Percentiles rank a stretch among this genome's conserved stretches.
These are phyloP conservation scores for Semotilus atromaculatus DNA, from an alignment of 2,797 vertebrate genomes.

Conservation along the genomic window DNA sequence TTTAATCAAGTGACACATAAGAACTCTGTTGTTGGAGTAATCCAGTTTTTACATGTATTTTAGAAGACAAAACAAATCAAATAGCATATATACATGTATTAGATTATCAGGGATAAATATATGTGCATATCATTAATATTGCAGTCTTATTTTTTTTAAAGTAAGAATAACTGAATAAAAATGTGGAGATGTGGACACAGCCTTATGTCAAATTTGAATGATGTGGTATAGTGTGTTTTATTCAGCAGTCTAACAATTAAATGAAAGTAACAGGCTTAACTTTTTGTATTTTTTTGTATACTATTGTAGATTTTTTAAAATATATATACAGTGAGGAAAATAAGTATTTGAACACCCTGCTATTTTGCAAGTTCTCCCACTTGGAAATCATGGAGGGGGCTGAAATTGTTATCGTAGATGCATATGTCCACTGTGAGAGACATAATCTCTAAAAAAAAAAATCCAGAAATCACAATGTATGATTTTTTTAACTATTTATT, in stretches of 20 bases:
- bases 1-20: background rate
- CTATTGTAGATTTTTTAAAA: too few relatives aligned
- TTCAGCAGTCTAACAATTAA: constrained; percentile 20
- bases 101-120: background rate
- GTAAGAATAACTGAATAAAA: background rate
- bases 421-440: too few relatives aligned
- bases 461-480: too few relatives aligned
- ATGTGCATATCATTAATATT: background rate
- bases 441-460: too few relatives aligned
- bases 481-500: too few relatives aligned
- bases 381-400: too few relatives aligned
- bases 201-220: background rate
- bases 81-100: background rate
- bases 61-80: background rate
- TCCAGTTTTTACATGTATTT: background rate
- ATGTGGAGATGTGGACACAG: background rate
- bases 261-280: too few relatives aligned
- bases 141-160: background rate
- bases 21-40: background rate
- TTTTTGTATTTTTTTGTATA: too few relatives aligned
- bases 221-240: constrained; percentile 41
- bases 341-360: too few relatives aligned
- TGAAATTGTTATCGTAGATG: too few relatives aligned
- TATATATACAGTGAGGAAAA: too few relatives aligned
- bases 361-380: too few relatives aligned